Evolutionary conservation across 2,888 invertebrate species (phyloP), one percentile per base, ranked within the genome.

Genomic region (Diachrysia chrysitis): DNA sequence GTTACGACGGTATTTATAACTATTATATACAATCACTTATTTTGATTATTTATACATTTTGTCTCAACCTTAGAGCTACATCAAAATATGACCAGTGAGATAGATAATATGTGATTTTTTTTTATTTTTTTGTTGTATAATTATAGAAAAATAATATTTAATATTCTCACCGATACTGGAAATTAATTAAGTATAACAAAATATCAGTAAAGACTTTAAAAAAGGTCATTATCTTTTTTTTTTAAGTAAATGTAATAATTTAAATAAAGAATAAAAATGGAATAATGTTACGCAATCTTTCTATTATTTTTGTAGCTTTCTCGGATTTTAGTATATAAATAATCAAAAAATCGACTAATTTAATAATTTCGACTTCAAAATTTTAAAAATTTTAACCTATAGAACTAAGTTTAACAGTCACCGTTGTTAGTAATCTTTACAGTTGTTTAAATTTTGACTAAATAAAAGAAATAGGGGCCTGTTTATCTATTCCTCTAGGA

Each of bases 381-480:
- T 10, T n/a, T n/a, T 10, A 32, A 10, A 9, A 72, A 73, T 61
- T 35, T 48, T 29, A 46, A 53, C 55, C 29, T 72, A 54, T 16
- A 60, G n/a, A 61, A 37, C 65, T 66, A 76, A 69, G 37, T 19
- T 63, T 51, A 62, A 48, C 66, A 76, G 19, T 65, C 77, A 76
- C 75, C 77, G 19, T 59, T 76, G 77, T 76, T 76, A 76, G 75
- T 72, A 67, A 57, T 48, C 62, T 66, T 70, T 29, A 37, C 48
- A 10, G 4, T 6, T 53, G 48, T 16, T 25, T 1, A 17, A 55
- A 46, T 54, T 59, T 53, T 75, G 17, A 23, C 63, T 71, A 71
- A 66, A 63, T 75, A 71, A 58, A 16, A 64, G 71, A 76, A 76
- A 63, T 46, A 62, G 58, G 55, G 35, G 6, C 59, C 72, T 76